Conservation (phyloP, 2,797 vertebrate species). For the Valencia hispanica region DNA sequence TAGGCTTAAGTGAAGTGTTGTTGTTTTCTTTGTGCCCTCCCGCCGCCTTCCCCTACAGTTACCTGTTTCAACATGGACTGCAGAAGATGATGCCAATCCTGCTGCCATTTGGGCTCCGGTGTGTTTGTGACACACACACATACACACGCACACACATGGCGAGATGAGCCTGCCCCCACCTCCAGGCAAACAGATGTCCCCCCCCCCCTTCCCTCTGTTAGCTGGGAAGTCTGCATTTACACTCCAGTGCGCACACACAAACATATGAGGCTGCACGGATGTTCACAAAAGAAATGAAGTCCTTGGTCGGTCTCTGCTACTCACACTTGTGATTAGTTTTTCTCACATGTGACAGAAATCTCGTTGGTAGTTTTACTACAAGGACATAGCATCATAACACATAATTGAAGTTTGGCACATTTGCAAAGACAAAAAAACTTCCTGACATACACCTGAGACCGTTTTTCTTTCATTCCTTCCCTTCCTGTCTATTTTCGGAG, state of each 20-base stretch:
- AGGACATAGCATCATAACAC: neutral
- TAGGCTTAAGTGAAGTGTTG: conserved; percentile 65
- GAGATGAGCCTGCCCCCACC: conserved; percentile 64
- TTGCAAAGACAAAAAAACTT: conserved; percentile 3
- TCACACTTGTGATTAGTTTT: conserved; percentile 39
- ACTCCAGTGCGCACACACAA: conserved; percentile 45
- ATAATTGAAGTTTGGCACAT: conserved; percentile 10
- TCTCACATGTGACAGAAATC: conserved; percentile 24
- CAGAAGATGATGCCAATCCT: conserved; percentile 53
- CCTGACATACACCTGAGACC: conserved; percentile 6
- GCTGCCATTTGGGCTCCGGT: conserved; percentile 61
- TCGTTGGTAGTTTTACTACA: neutral
- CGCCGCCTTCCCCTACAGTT: conserved; percentile 61
- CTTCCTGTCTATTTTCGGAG: conserved; percentile 6
- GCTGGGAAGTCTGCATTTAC: conserved; percentile 39
- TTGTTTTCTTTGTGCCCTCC: conserved; percentile 56
- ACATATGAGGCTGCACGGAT: conserved; percentile 22
- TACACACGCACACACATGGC: conserved; percentile 7
- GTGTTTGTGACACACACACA: conserved; percentile 42
- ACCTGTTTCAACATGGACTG: conserved; percentile 56
- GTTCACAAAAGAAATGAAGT: conserved; percentile 53
- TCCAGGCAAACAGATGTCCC: conserved; percentile 80
- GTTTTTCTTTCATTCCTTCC: neutral
- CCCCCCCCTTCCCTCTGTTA: conserved; percentile 65
- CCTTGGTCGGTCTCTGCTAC: conserved; percentile 32